Evolutionary conservation across 2,888 invertebrate species (phyloP).

Genomic region (Esperia sulphurella): DNA sequence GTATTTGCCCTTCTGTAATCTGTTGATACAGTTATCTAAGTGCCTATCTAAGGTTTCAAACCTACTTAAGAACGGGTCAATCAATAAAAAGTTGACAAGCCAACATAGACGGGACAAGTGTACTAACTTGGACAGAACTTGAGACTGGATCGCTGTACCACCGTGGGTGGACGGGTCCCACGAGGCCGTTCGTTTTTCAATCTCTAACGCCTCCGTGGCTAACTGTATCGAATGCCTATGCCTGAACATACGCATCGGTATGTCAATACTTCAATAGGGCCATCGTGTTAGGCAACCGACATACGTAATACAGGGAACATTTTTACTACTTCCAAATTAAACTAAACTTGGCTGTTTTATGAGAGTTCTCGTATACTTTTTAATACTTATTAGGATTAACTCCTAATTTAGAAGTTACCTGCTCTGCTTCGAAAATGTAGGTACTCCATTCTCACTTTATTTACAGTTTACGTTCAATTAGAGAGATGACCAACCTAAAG

Average conservation of each 20-base stretch:
- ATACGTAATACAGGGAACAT: neutral
- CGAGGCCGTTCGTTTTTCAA: conserved; percentile 49
- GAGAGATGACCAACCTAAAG: too few relatives aligned
- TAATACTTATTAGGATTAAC: too few relatives aligned
- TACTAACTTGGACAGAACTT: conserved; percentile 32
- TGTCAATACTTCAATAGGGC: conserved; percentile 18
- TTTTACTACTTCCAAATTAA: too few relatives aligned
- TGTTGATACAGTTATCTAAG: too few relatives aligned
- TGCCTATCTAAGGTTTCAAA: neutral
- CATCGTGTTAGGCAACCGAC: neutral
- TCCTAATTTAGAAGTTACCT: too few relatives aligned
- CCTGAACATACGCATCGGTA: conserved; percentile 30
- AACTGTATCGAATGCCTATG: conserved; percentile 59
- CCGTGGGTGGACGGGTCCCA: conserved; percentile 69
- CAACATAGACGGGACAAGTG: conserved; percentile 22
- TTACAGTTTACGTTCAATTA: too few relatives aligned
- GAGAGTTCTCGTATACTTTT: too few relatives aligned
- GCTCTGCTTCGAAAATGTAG: too few relatives aligned
- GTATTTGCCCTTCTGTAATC: too few relatives aligned
- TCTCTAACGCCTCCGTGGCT: conserved; percentile 52
- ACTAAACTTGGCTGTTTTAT: too few relatives aligned
- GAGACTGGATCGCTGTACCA: conserved; percentile 29
- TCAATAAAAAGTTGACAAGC: conserved; percentile 26
- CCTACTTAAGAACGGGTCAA: conserved; percentile 4
- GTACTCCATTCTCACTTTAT: too few relatives aligned